These are phyloP conservation scores for Ramphastos sulfuratus DNA, from an alignment of 2,113 vertebrate species.

Conservation along the genomic window DNA sequence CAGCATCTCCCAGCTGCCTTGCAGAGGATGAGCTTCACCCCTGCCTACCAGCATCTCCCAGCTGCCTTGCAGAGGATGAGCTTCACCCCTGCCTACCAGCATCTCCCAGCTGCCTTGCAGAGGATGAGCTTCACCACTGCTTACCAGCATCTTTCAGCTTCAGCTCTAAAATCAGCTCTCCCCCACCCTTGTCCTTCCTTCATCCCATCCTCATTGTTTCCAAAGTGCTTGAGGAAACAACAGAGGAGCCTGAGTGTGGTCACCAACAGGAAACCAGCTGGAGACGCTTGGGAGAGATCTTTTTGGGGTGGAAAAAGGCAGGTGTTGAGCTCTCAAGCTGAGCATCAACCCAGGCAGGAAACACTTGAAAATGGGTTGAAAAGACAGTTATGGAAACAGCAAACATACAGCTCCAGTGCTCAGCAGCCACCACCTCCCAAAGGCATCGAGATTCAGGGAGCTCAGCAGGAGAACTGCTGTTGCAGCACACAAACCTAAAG, in stretches of 20 bases:
- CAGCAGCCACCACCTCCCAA: not conserved
- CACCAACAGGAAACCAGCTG: slow-evolving; percentile 10
- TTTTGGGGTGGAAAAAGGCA: not conserved
- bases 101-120: too few relatives aligned
- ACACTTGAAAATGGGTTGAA: not conserved
- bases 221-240: fast-evolving
- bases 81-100: too few relatives aligned
- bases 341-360: not conserved
- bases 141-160: not conserved
- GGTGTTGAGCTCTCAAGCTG: not conserved
- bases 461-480: not conserved
- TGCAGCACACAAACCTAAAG: not conserved
- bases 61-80: too few relatives aligned
- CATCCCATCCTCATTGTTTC: not conserved
- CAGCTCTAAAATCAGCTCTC: not conserved
- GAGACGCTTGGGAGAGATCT: not conserved
- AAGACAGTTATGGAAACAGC: not conserved
- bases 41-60: too few relatives aligned
- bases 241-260: fast-evolving
- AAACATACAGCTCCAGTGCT: not conserved
- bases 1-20: too few relatives aligned
- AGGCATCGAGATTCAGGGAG: not conserved
- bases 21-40: too few relatives aligned
- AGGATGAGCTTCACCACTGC: too few relatives aligned
- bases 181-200: not conserved